phyloP scores from a whole-genome alignment of 2,797 vertebrate species.

The Hypotaenidia okinawae region DNA sequence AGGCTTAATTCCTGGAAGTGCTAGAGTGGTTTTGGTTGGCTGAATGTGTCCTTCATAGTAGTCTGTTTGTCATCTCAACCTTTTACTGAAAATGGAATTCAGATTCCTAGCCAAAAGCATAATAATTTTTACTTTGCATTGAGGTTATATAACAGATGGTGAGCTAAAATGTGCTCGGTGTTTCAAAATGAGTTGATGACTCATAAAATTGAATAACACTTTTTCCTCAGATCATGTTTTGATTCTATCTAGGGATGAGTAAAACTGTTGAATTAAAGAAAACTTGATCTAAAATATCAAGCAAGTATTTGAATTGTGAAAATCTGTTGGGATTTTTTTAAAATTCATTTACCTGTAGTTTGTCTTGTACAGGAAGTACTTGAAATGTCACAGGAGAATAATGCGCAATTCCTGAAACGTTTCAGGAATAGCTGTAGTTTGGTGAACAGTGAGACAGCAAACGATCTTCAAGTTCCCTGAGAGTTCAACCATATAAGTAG shows the following conservation, averaged over 20 bases:
- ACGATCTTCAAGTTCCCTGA: neutral
- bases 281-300: constrained; percentile 21
- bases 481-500: neutral
- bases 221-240: constrained; percentile 62
- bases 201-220: constrained; percentile 64
- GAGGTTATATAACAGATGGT: constrained; percentile 73
- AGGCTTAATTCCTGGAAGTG: constrained; percentile 67
- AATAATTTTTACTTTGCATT: constrained; percentile 59
- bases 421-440: neutral
- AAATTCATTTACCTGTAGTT: constrained; percentile 1
- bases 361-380: neutral
- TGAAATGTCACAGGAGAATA: neutral
- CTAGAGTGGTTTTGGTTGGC: constrained; percentile 55
- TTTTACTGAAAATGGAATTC: constrained; percentile 71
- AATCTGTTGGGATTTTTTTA: constrained; percentile 39
- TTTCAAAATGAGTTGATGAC: constrained; percentile 66
- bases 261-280: constrained; percentile 56
- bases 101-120: constrained; percentile 68
- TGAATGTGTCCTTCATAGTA: constrained; percentile 57
- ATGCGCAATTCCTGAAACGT: neutral
- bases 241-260: constrained; percentile 60
- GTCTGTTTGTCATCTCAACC: constrained; percentile 75
- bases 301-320: constrained; percentile 44
- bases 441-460: neutral
- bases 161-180: constrained; percentile 30